A percentile compares a stretch with the other conserved stretches of the same genome.
These are phyloP conservation scores for Scelioninae gen. 2 DNA, from an alignment of 2,888 invertebrate genomes.

Conservation along the genomic window DNA sequence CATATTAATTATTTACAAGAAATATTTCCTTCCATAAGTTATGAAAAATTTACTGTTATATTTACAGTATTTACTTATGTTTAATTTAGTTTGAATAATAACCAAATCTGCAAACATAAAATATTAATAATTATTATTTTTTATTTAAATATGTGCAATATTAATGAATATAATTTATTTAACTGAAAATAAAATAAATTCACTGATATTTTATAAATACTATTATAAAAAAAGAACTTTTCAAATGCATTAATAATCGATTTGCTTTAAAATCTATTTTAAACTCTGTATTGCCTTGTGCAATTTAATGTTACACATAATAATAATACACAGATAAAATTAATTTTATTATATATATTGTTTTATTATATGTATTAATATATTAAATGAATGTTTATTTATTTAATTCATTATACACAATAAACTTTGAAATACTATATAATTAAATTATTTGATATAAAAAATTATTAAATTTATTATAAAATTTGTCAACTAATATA, in stretches of 20 bases:
- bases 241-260: conserved; percentile 37
- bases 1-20: conserved; percentile 39
- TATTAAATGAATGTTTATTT: no score
- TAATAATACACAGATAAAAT: not conserved
- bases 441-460: no score
- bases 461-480: no score
- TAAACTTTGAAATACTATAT: no score
- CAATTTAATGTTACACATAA: conserved; percentile 19
- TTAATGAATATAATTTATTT: conserved; percentile 1
- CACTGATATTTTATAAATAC: not conserved
- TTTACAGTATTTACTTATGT: conserved; percentile 24
- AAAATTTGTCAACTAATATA: no score
- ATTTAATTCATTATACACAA: no score
- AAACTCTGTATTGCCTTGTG: conserved; percentile 14
- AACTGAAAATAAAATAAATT: not conserved
- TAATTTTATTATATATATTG: no score
- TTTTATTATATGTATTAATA: no score
- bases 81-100: not conserved
- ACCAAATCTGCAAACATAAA: conserved; percentile 19
- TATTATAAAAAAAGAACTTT: conserved; percentile 13
- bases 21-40: conserved; percentile 26
- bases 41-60: conserved; percentile 37
- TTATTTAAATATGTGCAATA: no score
- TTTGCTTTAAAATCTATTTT: conserved; percentile 45
- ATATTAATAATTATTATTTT: not conserved